Conservation (phyloP, 2,113 vertebrate species). For the Oncorhynchus masou region DNA sequence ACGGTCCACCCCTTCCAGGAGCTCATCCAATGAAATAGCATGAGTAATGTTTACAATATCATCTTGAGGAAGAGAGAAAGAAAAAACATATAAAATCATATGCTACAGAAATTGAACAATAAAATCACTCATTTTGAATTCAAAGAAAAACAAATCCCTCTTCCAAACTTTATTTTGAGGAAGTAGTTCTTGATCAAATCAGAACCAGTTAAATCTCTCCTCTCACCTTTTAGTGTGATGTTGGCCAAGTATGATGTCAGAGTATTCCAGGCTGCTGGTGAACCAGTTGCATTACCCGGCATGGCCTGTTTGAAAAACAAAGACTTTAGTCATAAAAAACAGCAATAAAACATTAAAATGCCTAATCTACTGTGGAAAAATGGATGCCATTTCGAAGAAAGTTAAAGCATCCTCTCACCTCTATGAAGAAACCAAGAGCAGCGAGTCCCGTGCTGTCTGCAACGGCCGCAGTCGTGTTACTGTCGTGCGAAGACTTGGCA, state of each 20-base stretch:
- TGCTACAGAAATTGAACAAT: too few species aligned
- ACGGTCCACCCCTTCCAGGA: constrained; percentile 52
- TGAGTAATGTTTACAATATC: accelerated
- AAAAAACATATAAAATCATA: neutral
- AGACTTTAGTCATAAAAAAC: neutral
- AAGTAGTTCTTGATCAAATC: neutral
- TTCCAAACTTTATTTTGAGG: neutral
- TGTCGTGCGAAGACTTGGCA: constrained; percentile 31
- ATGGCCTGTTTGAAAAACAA: constrained; percentile 12
- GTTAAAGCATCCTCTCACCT: constrained; percentile 37
- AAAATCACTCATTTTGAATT: too few species aligned
- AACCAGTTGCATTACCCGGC: constrained; percentile 2
- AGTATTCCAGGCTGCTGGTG: constrained; percentile 54
- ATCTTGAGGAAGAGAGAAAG: constrained; percentile 35
- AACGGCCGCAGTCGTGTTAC: neutral
- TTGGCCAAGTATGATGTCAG: constrained; percentile 48
- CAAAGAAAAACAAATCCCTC: neutral
- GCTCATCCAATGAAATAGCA: constrained; percentile 47
- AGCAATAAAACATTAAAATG: neutral
- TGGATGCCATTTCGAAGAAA: accelerated
- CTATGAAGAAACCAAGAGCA: constrained; percentile 60
- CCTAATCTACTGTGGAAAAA: neutral
- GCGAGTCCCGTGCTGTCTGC: constrained; percentile 56
- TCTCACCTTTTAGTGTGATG: constrained; percentile 46
- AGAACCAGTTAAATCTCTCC: neutral